Conservation (phyloP, 2,797 vertebrate genomes). For the Mallotus villosus region DNA sequence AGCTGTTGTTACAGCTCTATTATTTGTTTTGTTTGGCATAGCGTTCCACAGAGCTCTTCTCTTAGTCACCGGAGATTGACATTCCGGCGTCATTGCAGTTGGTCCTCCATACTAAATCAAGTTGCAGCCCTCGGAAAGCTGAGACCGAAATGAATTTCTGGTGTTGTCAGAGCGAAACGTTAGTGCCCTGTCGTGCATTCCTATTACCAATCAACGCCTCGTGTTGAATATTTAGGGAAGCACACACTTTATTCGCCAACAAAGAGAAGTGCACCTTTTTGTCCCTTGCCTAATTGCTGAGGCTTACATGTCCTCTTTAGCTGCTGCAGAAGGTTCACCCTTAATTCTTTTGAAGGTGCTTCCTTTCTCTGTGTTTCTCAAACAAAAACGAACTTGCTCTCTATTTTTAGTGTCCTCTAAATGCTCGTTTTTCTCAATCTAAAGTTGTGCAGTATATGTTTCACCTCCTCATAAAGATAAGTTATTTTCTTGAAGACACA, state of each 20-base stretch:
- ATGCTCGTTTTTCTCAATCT: not conserved
- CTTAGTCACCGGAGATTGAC: slow-evolving; percentile 16
- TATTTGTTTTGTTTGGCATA: slow-evolving; percentile 15
- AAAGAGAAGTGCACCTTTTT: slow-evolving; percentile 44
- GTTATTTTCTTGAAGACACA: too few species aligned
- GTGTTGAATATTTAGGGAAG: slow-evolving; percentile 55
- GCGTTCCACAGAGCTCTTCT: slow-evolving; percentile 2
- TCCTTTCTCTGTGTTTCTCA: slow-evolving; percentile 22
- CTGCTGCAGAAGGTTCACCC: slow-evolving; percentile 34
- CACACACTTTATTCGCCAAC: slow-evolving; percentile 50
- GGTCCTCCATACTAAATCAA: slow-evolving; percentile 41
- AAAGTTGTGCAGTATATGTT: too few species aligned
- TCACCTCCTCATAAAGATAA: not conserved
- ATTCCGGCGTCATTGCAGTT: slow-evolving; percentile 35
- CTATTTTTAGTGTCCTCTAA: slow-evolving; percentile 9
- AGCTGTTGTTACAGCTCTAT: slow-evolving; percentile 8
- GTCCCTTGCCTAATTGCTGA: slow-evolving; percentile 45
- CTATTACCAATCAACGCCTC: slow-evolving; percentile 22
- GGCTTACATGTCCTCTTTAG: slow-evolving; percentile 31
- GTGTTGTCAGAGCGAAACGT: slow-evolving; percentile 24
- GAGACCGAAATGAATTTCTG: slow-evolving; percentile 38
- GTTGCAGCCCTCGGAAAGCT: slow-evolving; percentile 29
- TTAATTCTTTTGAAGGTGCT: slow-evolving; percentile 52
- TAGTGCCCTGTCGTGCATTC: slow-evolving; percentile 45
- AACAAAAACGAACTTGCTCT: not conserved